A percentile compares a stretch with the other conserved stretches of the same genome.
Conservation (phyloP, 1,140 invertebrate species). For the Rhagoletis pomonella region DNA sequence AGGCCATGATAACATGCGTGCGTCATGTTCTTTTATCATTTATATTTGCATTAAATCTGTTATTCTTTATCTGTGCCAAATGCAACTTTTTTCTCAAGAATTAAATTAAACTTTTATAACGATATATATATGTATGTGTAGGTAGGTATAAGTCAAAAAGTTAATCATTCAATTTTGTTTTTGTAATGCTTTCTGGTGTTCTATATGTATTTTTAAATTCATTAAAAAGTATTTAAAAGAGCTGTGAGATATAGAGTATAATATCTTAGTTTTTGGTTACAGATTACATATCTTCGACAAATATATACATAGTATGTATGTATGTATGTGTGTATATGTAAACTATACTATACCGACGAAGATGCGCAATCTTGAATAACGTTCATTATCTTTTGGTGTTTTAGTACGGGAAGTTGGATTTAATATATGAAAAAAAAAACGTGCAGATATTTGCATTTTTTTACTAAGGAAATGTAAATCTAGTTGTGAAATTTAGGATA, state of each 20-base stretch:
- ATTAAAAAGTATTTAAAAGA: not conserved
- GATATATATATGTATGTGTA: not conserved
- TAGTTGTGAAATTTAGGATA: slow-evolving; percentile 18
- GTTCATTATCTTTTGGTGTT: not conserved
- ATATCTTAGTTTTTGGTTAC: not conserved
- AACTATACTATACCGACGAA: not conserved
- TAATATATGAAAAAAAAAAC: slow-evolving; percentile 15
- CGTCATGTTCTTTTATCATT: slow-evolving; percentile 5
- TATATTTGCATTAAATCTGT: slow-evolving; percentile 28
- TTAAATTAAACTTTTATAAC: not conserved
- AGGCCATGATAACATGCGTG: not conserved
- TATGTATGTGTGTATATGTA: not conserved
- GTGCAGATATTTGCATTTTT: slow-evolving; percentile 31
- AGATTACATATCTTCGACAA: not conserved
- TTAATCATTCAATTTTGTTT: not conserved
- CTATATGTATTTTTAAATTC: slow-evolving; percentile 6
- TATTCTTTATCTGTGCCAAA: slow-evolving; percentile 56
- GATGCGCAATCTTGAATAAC: slow-evolving; percentile 3
- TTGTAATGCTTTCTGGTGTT: not conserved
- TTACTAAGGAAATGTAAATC: not conserved
- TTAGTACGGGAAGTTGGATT: not conserved
- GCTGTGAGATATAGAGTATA: not conserved
- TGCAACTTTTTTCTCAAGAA: slow-evolving; percentile 49
- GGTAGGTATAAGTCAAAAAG: not conserved
- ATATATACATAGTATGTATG: not conserved